Percentiles rank a stretch among this genome's conserved stretches.
Evolutionary conservation across 2,888 invertebrate genomes (phyloP).

Genomic region (Synanthedon andrenaeformis): DNA sequence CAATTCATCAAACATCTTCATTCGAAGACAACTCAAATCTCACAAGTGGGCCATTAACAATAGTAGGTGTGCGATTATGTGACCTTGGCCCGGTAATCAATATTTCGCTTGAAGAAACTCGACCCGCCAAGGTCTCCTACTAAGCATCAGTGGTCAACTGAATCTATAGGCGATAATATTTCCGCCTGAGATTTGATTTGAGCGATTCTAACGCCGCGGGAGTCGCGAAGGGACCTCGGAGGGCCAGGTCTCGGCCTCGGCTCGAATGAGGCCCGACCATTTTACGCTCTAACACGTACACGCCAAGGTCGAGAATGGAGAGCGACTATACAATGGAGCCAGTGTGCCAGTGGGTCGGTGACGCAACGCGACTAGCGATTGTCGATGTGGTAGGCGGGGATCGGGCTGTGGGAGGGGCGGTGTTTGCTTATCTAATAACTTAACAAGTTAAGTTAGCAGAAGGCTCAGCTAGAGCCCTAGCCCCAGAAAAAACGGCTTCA

Average conservation of each 20-base stretch:
- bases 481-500: too few relatives aligned
- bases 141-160: neutral
- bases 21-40: too few relatives aligned
- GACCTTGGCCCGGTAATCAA: neutral
- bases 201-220: neutral
- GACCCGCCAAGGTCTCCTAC: neutral
- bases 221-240: neutral
- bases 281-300: neutral
- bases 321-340: slow-evolving; percentile 1
- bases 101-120: neutral
- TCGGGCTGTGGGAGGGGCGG: neutral
- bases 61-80: neutral
- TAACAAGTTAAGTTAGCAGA: too few relatives aligned
- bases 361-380: slow-evolving; percentile 1
- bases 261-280: neutral
- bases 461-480: too few relatives aligned
- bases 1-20: too few relatives aligned
- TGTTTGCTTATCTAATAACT: neutral
- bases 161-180: neutral
- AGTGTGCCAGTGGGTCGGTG: slow-evolving; percentile 8
- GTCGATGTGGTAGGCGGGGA: neutral
- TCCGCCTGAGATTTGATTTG: neutral
- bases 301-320: neutral
- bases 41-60: neutral
- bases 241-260: neutral